A percentile compares a stretch with the other conserved stretches of the same genome.
Evolutionary conservation across 2,113 vertebrate genomes (phyloP).

Genomic region (Halcyon malimbica): DNA sequence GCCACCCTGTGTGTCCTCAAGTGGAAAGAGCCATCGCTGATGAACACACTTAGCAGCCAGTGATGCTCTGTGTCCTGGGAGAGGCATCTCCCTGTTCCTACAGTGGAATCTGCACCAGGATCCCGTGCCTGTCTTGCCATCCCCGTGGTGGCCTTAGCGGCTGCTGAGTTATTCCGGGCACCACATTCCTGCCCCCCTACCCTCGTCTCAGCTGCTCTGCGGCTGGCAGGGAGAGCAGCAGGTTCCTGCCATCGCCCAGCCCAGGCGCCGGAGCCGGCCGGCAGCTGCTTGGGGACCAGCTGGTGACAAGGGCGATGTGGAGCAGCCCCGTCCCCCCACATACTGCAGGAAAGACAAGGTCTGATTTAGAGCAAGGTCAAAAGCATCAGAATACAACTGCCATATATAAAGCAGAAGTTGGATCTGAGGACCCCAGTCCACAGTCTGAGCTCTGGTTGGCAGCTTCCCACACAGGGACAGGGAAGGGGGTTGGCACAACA

Average conservation of each 20-base stretch:
- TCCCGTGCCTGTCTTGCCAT: neutral
- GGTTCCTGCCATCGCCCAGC: conserved; percentile 28
- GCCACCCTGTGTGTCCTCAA: neutral
- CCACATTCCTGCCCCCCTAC: neutral
- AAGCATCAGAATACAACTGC: neutral
- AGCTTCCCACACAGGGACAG: fast-evolving
- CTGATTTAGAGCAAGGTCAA: neutral
- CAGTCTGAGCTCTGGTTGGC: neutral
- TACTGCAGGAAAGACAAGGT: neutral
- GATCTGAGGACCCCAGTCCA: neutral
- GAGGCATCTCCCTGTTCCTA: neutral
- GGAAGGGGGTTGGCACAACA: neutral
- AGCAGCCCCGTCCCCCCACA: neutral
- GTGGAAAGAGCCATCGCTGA: neutral
- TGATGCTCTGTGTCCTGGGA: neutral
- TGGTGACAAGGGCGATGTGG: neutral
- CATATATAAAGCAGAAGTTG: neutral
- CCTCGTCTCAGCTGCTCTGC: conserved; percentile 32
- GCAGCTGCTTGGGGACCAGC: conserved; percentile 47
- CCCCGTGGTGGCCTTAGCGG: neutral
- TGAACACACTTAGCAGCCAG: fast-evolving
- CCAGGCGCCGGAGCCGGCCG: neutral
- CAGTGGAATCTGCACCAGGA: neutral
- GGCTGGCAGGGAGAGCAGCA: neutral
- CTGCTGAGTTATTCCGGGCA: neutral